phyloP scores from a whole-genome alignment of 2,113 vertebrate species.

The Colius striatus region DNA sequence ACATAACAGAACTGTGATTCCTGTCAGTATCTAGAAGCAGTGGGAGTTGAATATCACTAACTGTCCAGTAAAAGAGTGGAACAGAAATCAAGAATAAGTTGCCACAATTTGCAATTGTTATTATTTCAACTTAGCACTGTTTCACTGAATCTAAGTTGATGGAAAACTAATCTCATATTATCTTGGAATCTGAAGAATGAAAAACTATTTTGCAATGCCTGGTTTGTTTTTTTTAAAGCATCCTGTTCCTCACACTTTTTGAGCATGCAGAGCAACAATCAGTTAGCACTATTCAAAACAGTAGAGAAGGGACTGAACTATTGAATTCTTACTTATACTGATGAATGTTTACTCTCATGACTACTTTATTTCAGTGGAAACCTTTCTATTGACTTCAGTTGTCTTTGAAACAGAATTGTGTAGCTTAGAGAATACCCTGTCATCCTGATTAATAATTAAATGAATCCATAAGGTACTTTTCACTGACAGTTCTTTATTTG shows the following conservation, averaged over 20 bases:
- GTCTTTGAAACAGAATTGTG: slow-evolving; percentile 40
- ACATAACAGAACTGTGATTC: neutral
- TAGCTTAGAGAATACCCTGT: slow-evolving; percentile 21
- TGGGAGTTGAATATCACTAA: neutral
- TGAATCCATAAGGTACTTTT: slow-evolving; percentile 56
- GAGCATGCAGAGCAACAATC: neutral
- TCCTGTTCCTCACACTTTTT: neutral
- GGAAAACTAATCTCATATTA: neutral
- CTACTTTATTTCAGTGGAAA: slow-evolving; percentile 44
- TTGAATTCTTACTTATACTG: neutral
- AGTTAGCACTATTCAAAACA: neutral
- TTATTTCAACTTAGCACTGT: neutral
- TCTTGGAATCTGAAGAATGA: neutral
- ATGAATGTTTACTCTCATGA: slow-evolving; percentile 13
- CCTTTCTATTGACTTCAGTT: slow-evolving; percentile 40
- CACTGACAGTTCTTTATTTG: slow-evolving; percentile 28
- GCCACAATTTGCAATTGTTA: neutral
- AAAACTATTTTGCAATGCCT: neutral
- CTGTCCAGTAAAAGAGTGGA: neutral
- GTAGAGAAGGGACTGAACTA: neutral
- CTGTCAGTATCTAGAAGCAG: neutral
- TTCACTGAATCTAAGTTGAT: neutral
- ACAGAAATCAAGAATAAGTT: neutral
- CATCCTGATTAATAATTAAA: slow-evolving; percentile 51
- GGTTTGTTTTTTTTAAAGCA: neutral